Evolutionary conservation across 2,113 vertebrate genomes (phyloP), one percentile per base, ranked within the genome.

Genomic region (Eclectus roratus): DNA sequence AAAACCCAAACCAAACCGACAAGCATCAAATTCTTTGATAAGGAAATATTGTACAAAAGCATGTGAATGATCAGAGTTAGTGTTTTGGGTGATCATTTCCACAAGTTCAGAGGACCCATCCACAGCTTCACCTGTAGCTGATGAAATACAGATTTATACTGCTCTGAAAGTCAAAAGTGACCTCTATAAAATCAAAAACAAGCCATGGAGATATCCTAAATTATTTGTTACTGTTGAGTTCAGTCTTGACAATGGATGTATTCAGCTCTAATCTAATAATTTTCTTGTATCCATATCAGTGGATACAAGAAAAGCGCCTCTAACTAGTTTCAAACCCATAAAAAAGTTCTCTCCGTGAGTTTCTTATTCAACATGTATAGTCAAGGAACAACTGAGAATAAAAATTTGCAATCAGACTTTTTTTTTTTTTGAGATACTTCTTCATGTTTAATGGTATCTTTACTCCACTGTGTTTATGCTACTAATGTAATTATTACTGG

Each of bases 321-420:
- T 65, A 37, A 56, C 6, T 47, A 2, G 0, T 65, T 85, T 93
- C 37, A 72, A 77, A 49, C 2, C 61, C 7, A 16, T 13, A 55
- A 53, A 66, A n/a, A 49, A 0, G 6, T 56, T 71, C 16, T 7
- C 2, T 72, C 10, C 5, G 10, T 10, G n/a, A 76, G 15, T 31
- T 68, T 29, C 12, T 66, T 33, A 56, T 65, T 82, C 9, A 35
- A 10, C 37, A 68, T 25, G 27, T 5, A 2, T 33, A 68, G 33
- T n/a, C n/a, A 60, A 64, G 17, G 7, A 43, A 60, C 7, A 85
- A n/a, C 13, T 76, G 17, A n/a, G 29, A 80, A 68, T 17, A 11
- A 66, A 70, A 49, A 79, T 23, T 52, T 72, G 9, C 58, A 17
- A n/a, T 60, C 23, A 69, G 19, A 35, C 13, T 35, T 58, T 35